Evolutionary conservation across 30 jellyfish, hydroid and myxozoan species (phyloP).

Genomic region (Sanderia malayensis): DNA sequence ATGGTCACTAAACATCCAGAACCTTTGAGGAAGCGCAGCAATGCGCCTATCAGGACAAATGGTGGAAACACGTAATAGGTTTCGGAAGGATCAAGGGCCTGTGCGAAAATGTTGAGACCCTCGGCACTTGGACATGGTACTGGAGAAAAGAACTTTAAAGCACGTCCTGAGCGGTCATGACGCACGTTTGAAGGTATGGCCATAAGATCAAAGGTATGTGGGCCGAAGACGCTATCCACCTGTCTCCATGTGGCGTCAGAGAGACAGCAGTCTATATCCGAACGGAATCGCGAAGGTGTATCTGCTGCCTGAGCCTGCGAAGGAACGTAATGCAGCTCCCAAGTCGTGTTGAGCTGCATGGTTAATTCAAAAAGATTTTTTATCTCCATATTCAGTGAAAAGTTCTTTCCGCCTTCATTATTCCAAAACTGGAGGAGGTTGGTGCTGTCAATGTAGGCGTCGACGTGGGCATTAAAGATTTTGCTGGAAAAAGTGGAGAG

Average conservation of each 20-base stretch:
- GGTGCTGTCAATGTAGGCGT: conserved; percentile 7
- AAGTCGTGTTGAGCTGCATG: conserved; percentile 9
- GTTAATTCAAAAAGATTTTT: background rate
- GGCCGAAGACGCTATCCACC: conserved; percentile 8
- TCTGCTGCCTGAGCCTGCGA: conserved; percentile 18
- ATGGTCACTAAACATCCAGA: background rate
- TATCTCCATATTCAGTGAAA: conserved; percentile 3
- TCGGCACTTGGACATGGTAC: background rate
- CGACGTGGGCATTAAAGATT: conserved; percentile 1
- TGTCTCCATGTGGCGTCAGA: conserved; percentile 5
- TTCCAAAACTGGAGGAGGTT: conserved; percentile 7
- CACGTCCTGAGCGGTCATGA: background rate
- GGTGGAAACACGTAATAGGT: conserved; percentile 20
- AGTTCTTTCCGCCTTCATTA: conserved; percentile 12
- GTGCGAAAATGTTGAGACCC: background rate
- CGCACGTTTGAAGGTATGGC: conserved; percentile 18
- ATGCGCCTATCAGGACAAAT: conserved; percentile 9
- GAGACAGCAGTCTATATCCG: conserved; percentile 19
- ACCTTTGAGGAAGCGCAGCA: background rate
- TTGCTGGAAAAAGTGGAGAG: background rate
- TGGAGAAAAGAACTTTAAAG: conserved; percentile 3
- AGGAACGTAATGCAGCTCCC: conserved; percentile 4
- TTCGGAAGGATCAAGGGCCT: background rate
- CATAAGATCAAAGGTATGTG: conserved; percentile 13
- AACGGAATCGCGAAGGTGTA: conserved; percentile 7